phyloP scores from a whole-genome alignment of 2,797 vertebrate species.

The Balearica regulorum region DNA sequence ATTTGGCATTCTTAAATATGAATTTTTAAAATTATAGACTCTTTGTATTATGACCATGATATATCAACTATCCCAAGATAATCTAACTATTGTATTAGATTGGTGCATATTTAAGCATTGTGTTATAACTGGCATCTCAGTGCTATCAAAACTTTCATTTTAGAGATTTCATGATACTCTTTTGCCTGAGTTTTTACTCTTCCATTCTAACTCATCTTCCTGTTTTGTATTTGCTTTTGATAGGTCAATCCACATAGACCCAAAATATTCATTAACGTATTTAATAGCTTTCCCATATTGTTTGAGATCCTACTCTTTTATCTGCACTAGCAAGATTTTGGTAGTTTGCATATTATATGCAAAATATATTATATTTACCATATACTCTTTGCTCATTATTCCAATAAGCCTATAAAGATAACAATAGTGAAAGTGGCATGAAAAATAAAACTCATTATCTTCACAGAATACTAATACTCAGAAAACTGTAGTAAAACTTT shows the following conservation, averaged over 20 bases:
- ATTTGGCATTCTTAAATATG: neutral
- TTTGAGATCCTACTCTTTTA: neutral
- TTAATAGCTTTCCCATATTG: neutral
- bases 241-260: neutral
- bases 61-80: neutral
- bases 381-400: neutral
- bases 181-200: neutral
- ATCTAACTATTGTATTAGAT: neutral
- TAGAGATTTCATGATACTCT: neutral
- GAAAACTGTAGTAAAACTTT: neutral
- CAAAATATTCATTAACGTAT: neutral
- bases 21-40: neutral
- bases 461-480: neutral
- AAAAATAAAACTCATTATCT: constrained; percentile 19
- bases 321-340: neutral
- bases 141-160: neutral
- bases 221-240: neutral
- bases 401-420: neutral
- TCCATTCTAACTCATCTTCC: neutral
- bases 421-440: neutral
- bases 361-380: too few species aligned
- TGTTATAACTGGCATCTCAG: neutral
- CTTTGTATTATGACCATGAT: neutral
- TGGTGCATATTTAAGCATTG: neutral
- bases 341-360: neutral